These are phyloP conservation scores for Muntiacus muntjak DNA, from an alignment of 2,113 vertebrate genomes.

Conservation along the genomic window DNA sequence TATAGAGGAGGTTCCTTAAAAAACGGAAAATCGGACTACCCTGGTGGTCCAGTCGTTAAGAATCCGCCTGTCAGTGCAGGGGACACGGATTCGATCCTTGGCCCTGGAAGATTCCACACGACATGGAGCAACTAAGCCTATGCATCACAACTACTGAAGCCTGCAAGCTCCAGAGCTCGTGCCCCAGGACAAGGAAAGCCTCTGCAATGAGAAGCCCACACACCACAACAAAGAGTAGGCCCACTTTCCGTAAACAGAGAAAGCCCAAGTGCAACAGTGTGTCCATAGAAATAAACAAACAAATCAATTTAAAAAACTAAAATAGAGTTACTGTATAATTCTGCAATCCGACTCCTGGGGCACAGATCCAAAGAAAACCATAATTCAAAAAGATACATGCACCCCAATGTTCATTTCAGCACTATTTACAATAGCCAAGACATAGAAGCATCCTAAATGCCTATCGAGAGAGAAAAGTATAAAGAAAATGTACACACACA, in stretches of 20 bases:
- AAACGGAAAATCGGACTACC: neutral
- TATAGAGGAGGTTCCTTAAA: neutral
- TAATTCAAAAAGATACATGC: neutral
- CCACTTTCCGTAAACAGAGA: accelerated
- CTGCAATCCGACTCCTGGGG: neutral
- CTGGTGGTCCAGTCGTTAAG: neutral
- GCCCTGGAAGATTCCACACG: neutral
- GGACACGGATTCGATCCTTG: neutral
- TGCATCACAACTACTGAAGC: neutral
- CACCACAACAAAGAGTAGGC: neutral
- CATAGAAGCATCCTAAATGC: neutral
- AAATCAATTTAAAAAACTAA: neutral
- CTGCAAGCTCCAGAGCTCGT: neutral
- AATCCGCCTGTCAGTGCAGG: neutral
- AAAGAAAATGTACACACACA: neutral
- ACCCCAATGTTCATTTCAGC: neutral
- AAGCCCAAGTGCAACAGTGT: neutral
- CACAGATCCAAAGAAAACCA: neutral
- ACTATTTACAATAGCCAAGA: neutral
- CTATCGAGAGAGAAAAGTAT: neutral
- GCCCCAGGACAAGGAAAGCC: neutral
- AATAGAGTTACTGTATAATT: neutral
- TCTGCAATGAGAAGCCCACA: neutral
- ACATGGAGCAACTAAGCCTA: neutral
- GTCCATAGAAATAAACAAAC: neutral